Evolutionary conservation across 2,113 vertebrate species (phyloP), one percentile per base, ranked within the genome.

Genomic region (Barbus barbus): DNA sequence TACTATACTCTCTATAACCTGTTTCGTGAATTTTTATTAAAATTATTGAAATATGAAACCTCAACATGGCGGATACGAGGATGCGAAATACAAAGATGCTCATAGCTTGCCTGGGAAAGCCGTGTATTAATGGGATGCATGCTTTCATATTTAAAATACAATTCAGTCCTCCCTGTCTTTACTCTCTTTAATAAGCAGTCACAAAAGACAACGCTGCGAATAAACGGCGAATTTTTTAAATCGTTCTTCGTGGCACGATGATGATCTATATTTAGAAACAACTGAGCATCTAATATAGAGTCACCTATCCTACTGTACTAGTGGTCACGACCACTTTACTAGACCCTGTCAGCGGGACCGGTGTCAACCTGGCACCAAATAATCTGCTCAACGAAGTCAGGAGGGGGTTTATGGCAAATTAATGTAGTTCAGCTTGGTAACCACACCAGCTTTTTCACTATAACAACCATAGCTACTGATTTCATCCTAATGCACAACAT

Each of bases 261-360:
- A 24, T 18, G 80, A 51, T 73, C 86, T 87, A 85, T 85, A 87
- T 81, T 81, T 87, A 85, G 86, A 60, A 61, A 28, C 69, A 73
- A 72, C 81, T 81, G 81, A 83, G 85, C 46, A 78, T 77, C 86
- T 76, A 82, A 85, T 76, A 87, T 85, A 87, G 87, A 85, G 60
- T 85, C 83, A 69, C 78, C 78, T 84, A 78, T 78, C 41, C 41
- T 71, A 82, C 80, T 82, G 79, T 82, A 82, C 79, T 82, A 78
- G 84, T 85, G 77, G 81, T 87, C 86, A 87, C 84, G 83, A 85
- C 80, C 77, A 65, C 53, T 75, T 79, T 72, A 75, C 22, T 69
- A 69, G 78, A 82, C 78, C 41, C 78, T 67, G 41, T 48, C 56
- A 65, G 41, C 38, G 58, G 38, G 7, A 65, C 78, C 56, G 33